Base-by-base conservation (phyloP, 2,797 vertebrate species). In the Enteromius thamalakanensis region DNA sequence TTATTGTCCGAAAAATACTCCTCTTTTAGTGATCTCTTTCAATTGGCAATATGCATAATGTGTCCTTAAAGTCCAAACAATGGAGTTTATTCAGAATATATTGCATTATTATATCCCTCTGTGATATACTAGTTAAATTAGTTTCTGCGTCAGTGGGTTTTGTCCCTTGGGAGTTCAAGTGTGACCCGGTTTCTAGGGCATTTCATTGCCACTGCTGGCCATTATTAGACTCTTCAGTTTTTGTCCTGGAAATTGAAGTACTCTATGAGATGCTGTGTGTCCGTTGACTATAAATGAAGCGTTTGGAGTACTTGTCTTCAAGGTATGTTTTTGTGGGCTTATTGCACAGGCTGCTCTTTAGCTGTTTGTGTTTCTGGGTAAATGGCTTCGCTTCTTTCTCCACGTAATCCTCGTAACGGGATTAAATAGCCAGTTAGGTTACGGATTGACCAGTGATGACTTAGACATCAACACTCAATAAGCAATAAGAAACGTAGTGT, bases 171-270 rank as follows among this genome's bases (percentile, higher is more conserved):
- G 87, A 92, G 84, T 78, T 67, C 84, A 91, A 86, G 82, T 82
- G 4, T 93, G 93, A 95, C 93, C 93, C 89, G 86, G 85, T 94
- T 94, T 95, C 89, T 89, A 90, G 88, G 90, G 87, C 89, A 89
- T 89, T 87, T 88, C 76, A 90, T 92, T 92, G 85, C 90, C 87
- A 86, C 90, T 84, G 90, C 77, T 84, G 89, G 90, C 88, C 91
- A 89, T 90, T 84, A 89, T 88, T 83, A 85, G 84, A 90, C 89
- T 91, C 88, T 92, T 89, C 85, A 79, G 88, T 91, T 89, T 86
- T 74, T 87, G 85, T 58, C 49, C 72, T 0, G 5, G 71, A 74
- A 67, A 55, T 75, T 26, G 2, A 72, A 55, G 77, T 68, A 32
- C 69, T 65, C 47, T 40, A 42, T 40, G 62, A 76, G 37, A 76